Evolutionary conservation across 2,113 vertebrate genomes (phyloP), one percentile per base, ranked within the genome.

Genomic region (Oncorhynchus nerka): DNA sequence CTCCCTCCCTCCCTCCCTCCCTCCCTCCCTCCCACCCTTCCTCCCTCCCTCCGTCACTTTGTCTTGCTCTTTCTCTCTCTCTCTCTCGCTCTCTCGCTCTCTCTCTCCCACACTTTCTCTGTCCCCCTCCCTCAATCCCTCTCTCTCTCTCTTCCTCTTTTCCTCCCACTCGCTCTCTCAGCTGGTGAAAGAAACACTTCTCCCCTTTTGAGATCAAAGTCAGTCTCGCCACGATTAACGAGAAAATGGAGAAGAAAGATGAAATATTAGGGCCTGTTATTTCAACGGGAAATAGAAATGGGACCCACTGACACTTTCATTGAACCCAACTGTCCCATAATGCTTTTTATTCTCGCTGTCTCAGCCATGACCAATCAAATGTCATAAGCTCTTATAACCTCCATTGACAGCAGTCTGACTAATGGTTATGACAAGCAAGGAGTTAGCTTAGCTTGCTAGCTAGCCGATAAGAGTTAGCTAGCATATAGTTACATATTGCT

Each of bases 121-220:
- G 39, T 39, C 9, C 12, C 39, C 39, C 39, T 45, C 9, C 9
- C 39, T 45, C 9, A 11, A 2, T 12, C 39, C 9, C 34, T 34
- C 34, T 34, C 34, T 34, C 34, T 34, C 34, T 7, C 51, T 19
- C 51, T 45, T 11, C 39, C 39, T 45, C 51, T 55, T 3, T 65
- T 12, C 8, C 62, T 65, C 20, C 61, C 61, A 62, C 15, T 45
- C 9, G 0, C 51, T 26, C 11, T 66, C 24, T 66, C 64, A 66
- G 64, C 5, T 66, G 24, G n/a, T 51, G 84, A 86, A 88, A 84
- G 87, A 88, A 80, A 83, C 80, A 85, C 79, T 88, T 88, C 82
- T 73, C 4, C 73, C 77, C 79, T 74, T 24, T 75, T 26, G 69
- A 88, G 81, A 91, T 90, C 86, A 91, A 90, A 91, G 83, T 72